Percentiles rank a stretch among this genome's conserved stretches.
phyloP scores from a whole-genome alignment of 2,797 vertebrate genomes.

The Clarias laeviceps region DNA sequence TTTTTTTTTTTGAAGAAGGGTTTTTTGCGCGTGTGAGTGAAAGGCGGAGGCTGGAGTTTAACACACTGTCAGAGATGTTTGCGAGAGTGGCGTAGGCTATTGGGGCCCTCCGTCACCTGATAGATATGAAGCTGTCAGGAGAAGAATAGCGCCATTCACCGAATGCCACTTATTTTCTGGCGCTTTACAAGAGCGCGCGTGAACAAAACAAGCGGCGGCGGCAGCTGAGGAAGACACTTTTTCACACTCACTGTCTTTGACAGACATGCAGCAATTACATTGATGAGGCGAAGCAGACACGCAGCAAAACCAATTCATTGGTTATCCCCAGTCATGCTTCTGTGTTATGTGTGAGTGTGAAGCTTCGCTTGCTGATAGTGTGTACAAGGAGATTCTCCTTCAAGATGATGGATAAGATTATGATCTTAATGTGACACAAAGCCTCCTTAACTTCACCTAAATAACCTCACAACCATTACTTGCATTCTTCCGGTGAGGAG shows the following conservation, averaged over 20 bases:
- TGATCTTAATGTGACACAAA: slow-evolving; percentile 43
- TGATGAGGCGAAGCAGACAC: slow-evolving; percentile 90
- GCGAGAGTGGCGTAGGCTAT: slow-evolving; percentile 83
- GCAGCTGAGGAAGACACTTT: slow-evolving; percentile 92
- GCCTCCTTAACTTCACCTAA: slow-evolving; percentile 37
- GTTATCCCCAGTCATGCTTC: slow-evolving; percentile 34
- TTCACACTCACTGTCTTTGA: slow-evolving; percentile 86
- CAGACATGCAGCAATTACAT: slow-evolving; percentile 94
- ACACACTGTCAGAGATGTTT: slow-evolving; percentile 95
- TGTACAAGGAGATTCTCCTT: slow-evolving; percentile 16
- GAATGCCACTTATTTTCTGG: slow-evolving; percentile 98
- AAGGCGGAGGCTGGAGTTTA: slow-evolving; percentile 80
- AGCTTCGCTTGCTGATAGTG: slow-evolving; percentile 44
- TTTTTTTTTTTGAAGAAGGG: slow-evolving; percentile 21
- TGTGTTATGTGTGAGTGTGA: slow-evolving; percentile 32
- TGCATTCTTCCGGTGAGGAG: background rate
- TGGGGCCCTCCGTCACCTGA: slow-evolving; percentile 88
- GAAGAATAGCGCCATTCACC: slow-evolving; percentile 98
- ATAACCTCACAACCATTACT: slow-evolving; percentile 26
- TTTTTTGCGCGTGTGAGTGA: slow-evolving; percentile 60
- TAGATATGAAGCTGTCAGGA: slow-evolving; percentile 98
- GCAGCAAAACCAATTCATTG: slow-evolving; percentile 70
- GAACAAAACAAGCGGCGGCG: slow-evolving; percentile 87
- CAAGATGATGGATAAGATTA: slow-evolving; percentile 46
- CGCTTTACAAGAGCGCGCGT: slow-evolving; percentile 91